Evolutionary conservation across 1,140 invertebrate genomes (phyloP).

Genomic region (Ceratosolen solmsi): DNA sequence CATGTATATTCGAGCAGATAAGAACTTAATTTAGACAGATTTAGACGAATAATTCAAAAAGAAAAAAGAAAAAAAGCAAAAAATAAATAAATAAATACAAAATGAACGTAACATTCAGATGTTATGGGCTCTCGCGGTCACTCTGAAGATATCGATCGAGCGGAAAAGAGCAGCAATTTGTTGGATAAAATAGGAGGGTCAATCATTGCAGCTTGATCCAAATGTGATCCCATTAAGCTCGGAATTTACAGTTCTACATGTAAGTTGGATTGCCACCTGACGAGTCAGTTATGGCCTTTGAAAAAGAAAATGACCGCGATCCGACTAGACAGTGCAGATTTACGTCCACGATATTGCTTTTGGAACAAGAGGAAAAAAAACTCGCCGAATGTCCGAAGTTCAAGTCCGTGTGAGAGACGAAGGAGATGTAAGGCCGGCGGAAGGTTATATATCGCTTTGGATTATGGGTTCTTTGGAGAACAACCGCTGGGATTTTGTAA

Average conservation of each 20-base stretch:
- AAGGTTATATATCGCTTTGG: slow-evolving; percentile 32
- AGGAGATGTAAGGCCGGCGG: neutral
- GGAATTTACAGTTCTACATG: neutral
- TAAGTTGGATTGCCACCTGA: neutral
- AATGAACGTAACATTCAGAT: too few relatives aligned
- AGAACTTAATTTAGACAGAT: too few relatives aligned
- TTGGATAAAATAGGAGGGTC: slow-evolving; percentile 32
- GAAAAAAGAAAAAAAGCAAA: too few relatives aligned
- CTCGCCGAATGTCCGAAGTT: neutral
- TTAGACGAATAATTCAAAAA: too few relatives aligned
- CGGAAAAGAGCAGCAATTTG: slow-evolving; percentile 2
- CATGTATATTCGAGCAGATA: too few relatives aligned
- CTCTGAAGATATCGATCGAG: neutral
- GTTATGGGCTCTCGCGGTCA: too few relatives aligned
- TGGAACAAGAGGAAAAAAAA: neutral
- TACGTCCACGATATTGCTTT: slow-evolving; percentile 31
- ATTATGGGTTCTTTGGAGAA: slow-evolving; percentile 38
- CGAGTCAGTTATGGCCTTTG: slow-evolving; percentile 11
- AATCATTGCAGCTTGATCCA: neutral
- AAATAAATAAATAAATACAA: too few relatives aligned
- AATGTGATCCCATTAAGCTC: neutral
- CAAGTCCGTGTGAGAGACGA: neutral
- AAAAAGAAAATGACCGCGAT: slow-evolving; percentile 2
- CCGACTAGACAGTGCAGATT: slow-evolving; percentile 30
- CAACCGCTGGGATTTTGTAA: slow-evolving; percentile 33